Conservation (phyloP, 2,888 invertebrate genomes). For the Catonia carolina region DNA sequence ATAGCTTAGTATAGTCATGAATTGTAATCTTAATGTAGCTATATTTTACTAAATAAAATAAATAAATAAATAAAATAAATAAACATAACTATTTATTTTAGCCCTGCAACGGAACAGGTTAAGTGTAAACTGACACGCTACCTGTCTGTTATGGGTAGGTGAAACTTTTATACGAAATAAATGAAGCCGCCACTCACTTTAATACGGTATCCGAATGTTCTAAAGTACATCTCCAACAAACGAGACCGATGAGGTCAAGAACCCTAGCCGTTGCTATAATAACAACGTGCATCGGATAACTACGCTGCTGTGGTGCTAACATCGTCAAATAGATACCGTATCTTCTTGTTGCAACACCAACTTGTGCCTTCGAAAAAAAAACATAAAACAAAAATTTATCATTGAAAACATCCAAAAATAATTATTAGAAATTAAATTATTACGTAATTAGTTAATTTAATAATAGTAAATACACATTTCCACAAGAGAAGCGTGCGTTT, state of each 20-base stretch:
- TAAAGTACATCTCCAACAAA: slow-evolving; percentile 69
- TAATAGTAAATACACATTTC: too few species aligned
- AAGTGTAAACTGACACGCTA: too few species aligned
- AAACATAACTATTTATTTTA: too few species aligned
- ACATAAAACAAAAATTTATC: not conserved
- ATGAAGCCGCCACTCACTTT: too few species aligned
- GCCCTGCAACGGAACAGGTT: too few species aligned
- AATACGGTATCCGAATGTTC: slow-evolving; percentile 43
- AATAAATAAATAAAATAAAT: too few species aligned
- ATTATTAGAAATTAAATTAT: not conserved
- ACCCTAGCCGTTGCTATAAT: slow-evolving; percentile 81
- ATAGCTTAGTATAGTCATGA: too few species aligned
- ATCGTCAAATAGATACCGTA: slow-evolving; percentile 88
- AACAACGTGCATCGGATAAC: slow-evolving; percentile 75
- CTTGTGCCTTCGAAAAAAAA: slow-evolving; percentile 48
- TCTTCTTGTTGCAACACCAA: slow-evolving; percentile 69
- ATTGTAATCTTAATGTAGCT: too few species aligned
- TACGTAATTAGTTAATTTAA: not conserved
- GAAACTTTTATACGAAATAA: too few species aligned
- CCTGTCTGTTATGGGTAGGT: too few species aligned
- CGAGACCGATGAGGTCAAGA: slow-evolving; percentile 84
- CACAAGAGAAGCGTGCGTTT: too few species aligned
- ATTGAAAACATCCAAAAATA: slow-evolving; percentile 1
- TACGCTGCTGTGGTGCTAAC: slow-evolving; percentile 70
- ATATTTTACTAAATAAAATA: too few species aligned